phyloP scores from a whole-genome alignment of 2,797 vertebrate genomes.

The Pterois miles region DNA sequence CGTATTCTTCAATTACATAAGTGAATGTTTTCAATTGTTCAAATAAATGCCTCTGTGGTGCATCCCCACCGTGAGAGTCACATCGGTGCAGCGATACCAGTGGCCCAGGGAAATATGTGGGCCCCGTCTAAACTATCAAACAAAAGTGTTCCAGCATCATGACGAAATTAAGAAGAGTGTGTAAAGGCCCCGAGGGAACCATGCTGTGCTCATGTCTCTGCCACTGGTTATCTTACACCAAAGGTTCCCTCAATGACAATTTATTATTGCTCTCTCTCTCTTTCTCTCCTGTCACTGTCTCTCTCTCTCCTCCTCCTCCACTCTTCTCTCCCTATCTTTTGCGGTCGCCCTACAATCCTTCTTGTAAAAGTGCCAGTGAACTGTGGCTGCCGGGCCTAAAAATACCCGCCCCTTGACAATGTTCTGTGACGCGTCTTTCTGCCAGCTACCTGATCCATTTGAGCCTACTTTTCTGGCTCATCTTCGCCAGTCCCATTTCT shows the following conservation, averaged over 20 bases:
- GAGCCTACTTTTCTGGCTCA: slow-evolving; percentile 68
- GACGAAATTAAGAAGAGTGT: slow-evolving; percentile 58
- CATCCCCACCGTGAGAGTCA: slow-evolving; percentile 14
- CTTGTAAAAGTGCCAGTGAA: slow-evolving; percentile 76
- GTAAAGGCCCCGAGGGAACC: slow-evolving; percentile 50
- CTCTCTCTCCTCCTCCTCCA: slow-evolving; percentile 32
- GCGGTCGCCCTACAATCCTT: slow-evolving; percentile 75
- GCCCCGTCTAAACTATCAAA: slow-evolving; percentile 42
- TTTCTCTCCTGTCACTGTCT: slow-evolving; percentile 30
- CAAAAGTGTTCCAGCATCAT: slow-evolving; percentile 49
- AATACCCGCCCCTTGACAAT: slow-evolving; percentile 79
- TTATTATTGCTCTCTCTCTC: slow-evolving; percentile 67
- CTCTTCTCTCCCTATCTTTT: slow-evolving; percentile 50
- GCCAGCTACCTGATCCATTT: slow-evolving; percentile 77
- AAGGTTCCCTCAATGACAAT: slow-evolving; percentile 81
- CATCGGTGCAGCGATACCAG: slow-evolving; percentile 27
- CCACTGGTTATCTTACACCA: slow-evolving; percentile 77
- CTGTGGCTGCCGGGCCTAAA: slow-evolving; percentile 77
- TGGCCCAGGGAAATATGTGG: slow-evolving; percentile 36
- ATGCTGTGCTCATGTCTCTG: slow-evolving; percentile 61
- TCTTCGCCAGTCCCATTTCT: slow-evolving; percentile 66
- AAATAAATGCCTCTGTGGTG: slow-evolving; percentile 1
- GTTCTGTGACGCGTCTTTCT: slow-evolving; percentile 69
- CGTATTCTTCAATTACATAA: slow-evolving; percentile 9
- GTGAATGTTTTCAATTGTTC: slow-evolving; percentile 21